A percentile compares a stretch with the other conserved stretches of the same genome.
These are phyloP conservation scores for Dicrurus megarhynchus DNA, from an alignment of 2,113 vertebrate genomes.

Conservation along the genomic window DNA sequence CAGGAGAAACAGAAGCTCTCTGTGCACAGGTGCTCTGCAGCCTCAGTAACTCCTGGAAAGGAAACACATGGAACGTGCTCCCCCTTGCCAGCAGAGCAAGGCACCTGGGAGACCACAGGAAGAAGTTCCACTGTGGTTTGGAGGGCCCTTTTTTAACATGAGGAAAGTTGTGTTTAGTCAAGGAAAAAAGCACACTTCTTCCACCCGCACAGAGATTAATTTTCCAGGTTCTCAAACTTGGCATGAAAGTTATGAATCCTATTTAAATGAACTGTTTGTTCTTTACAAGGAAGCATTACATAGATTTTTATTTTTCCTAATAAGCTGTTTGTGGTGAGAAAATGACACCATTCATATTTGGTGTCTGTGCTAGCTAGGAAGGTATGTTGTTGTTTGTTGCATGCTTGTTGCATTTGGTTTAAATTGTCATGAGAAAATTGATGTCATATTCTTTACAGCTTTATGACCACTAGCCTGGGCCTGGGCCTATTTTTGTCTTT, in stretches of 20 bases:
- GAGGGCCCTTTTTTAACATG: neutral
- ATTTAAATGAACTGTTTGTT: neutral
- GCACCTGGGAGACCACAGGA: neutral
- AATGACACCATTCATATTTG: neutral
- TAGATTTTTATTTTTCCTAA: neutral
- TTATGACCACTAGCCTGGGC: neutral
- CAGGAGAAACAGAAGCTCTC: neutral
- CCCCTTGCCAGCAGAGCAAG: fast-evolving
- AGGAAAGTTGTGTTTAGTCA: neutral
- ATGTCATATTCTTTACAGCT: neutral
- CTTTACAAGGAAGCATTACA: neutral
- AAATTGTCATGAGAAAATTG: neutral
- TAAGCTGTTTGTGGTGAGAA: neutral
- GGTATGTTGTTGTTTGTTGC: neutral
- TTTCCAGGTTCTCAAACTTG: neutral
- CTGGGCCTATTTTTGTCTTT: neutral
- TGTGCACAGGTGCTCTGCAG: neutral
- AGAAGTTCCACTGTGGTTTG: neutral
- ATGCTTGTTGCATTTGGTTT: neutral
- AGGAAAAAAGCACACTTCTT: neutral
- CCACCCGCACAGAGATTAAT: neutral
- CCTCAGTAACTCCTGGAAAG: neutral
- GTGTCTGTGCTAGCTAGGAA: neutral
- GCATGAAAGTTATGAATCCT: neutral
- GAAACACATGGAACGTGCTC: fast-evolving